Percentiles rank a stretch among this genome's conserved stretches.
phyloP scores from a whole-genome alignment of 1,140 invertebrate species.

The Yoshiicerus persimilis region DNA sequence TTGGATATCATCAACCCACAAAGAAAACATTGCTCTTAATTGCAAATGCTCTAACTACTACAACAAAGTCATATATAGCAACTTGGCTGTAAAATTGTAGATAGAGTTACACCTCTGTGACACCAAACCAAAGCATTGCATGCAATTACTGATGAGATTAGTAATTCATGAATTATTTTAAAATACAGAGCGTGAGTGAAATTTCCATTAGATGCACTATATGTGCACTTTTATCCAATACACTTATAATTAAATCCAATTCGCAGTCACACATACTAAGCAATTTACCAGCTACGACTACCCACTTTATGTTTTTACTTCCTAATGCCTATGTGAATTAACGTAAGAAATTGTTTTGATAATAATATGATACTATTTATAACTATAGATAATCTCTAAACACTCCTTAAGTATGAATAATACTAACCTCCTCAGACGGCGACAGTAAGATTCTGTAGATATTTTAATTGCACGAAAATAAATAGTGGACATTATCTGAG shows the following conservation, averaged over 20 bases:
- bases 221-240: neutral
- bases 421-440: neutral
- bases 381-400: too few relatives aligned
- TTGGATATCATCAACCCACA: too few relatives aligned
- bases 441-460: neutral
- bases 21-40: neutral
- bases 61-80: neutral
- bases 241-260: neutral
- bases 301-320: neutral
- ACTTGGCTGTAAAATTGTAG: neutral
- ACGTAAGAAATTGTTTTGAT: too few relatives aligned
- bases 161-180: neutral
- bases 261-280: neutral
- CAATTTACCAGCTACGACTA: neutral
- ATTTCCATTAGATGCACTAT: neutral
- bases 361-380: too few relatives aligned
- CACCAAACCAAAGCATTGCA: neutral
- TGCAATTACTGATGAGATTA: neutral
- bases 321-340: neutral
- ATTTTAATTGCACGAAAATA: neutral
- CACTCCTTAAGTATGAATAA: too few relatives aligned
- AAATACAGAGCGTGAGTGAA: neutral
- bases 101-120: neutral
- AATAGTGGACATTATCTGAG: neutral
- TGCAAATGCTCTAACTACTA: neutral